A percentile compares a stretch with the other conserved stretches of the same genome.
phyloP scores from a whole-genome alignment of 2,797 vertebrate species.

The Rhadinocentrus ornatus region DNA sequence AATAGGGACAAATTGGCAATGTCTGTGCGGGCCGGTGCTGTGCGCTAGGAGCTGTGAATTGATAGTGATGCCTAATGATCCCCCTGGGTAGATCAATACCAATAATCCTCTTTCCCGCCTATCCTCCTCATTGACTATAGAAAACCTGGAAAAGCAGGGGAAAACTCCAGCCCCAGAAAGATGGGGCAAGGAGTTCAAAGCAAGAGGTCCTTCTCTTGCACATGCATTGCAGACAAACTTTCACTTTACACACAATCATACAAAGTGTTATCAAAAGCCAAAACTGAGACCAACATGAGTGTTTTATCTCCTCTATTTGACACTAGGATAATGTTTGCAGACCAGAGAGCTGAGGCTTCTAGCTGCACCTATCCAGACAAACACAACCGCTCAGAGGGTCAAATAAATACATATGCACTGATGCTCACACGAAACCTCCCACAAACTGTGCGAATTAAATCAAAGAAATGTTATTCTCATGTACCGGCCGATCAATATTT shows the following conservation, averaged over 20 bases:
- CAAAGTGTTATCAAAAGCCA: slow-evolving; percentile 23
- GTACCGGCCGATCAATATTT: slow-evolving; percentile 69
- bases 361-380: slow-evolving; percentile 28
- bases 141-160: slow-evolving; percentile 79
- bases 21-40: slow-evolving; percentile 94
- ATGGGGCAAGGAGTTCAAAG: slow-evolving; percentile 72
- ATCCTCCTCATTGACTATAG: slow-evolving; percentile 94
- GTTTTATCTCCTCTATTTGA: slow-evolving; percentile 28
- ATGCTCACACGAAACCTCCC: slow-evolving; percentile 26
- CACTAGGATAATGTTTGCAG: slow-evolving; percentile 42
- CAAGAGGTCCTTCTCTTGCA: slow-evolving; percentile 50
- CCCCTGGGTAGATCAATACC: slow-evolving; percentile 99
- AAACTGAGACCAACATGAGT: slow-evolving; percentile 23
- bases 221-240: slow-evolving; percentile 40
- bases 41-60: slow-evolving; percentile 97
- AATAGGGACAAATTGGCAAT: slow-evolving; percentile 99
- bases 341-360: slow-evolving; percentile 21
- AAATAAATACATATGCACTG: slow-evolving; percentile 33
- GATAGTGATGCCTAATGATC: slow-evolving; percentile 99
- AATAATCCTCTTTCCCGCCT: slow-evolving; percentile 97
- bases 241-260: slow-evolving; percentile 32
- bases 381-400: slow-evolving; percentile 39
- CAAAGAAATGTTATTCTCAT: slow-evolving; percentile 64
- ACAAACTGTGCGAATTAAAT: slow-evolving; percentile 64
- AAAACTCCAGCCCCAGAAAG: slow-evolving; percentile 77